These are phyloP conservation scores for Trichopria drosophilae DNA, from an alignment of 2,888 invertebrate species.

Conservation along the genomic window DNA sequence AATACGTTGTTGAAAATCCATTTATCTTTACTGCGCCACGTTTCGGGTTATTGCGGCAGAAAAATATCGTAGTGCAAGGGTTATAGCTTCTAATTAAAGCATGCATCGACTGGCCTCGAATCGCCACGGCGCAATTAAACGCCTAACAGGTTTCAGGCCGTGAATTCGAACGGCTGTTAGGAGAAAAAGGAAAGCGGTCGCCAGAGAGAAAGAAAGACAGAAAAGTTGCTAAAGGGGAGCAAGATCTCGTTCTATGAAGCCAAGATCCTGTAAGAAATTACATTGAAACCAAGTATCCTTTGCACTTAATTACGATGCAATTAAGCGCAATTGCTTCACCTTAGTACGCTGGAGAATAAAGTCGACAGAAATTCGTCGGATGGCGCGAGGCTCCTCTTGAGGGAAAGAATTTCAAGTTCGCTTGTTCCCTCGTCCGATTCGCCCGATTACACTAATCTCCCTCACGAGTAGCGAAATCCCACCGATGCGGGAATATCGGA, in stretches of 20 bases:
- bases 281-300: conserved; percentile 35
- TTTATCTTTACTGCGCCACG: too few species aligned
- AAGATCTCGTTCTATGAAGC: conserved; percentile 6
- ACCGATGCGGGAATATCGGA: too few species aligned
- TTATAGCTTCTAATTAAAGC: too few species aligned
- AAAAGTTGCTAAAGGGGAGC: conserved; percentile 3
- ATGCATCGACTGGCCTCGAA: neutral
- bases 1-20: too few species aligned
- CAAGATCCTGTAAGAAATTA: conserved; percentile 26
- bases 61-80: too few species aligned
- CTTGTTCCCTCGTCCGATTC: too few species aligned
- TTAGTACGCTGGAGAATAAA: conserved; percentile 11
- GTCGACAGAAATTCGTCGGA: conserved; percentile 20
- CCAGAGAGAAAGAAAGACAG: conserved; percentile 4
- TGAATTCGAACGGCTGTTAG: neutral
- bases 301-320: conserved; percentile 41
- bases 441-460: too few species aligned
- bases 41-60: too few species aligned
- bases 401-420: too few species aligned
- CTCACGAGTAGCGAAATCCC: too few species aligned
- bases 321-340: conserved; percentile 37
- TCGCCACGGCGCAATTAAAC: neutral
- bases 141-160: conserved; percentile 18
- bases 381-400: neutral
- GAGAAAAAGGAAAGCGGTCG: neutral